Conservation (phyloP, 30 jellyfish, hydroid and myxozoan genomes). For the Mastigias papua region DNA sequence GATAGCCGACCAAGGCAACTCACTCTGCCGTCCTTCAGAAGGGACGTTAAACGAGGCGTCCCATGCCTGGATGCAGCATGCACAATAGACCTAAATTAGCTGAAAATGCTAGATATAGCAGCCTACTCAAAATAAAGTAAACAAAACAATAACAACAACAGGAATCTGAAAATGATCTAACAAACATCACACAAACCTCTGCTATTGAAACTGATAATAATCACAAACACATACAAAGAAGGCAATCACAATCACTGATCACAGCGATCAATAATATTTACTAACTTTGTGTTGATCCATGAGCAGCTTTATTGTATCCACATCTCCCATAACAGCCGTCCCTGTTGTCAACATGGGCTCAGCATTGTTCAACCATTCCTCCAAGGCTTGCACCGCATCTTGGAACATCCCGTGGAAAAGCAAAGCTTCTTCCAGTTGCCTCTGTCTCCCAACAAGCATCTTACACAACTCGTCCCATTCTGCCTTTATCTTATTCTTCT, state of each 20-base stretch:
- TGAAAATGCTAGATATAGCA: no score
- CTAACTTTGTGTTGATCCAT: slow-evolving; percentile 90
- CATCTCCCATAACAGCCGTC: slow-evolving; percentile 99
- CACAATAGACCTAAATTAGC: no score
- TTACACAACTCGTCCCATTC: slow-evolving; percentile 93
- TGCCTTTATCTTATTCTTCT: slow-evolving; percentile 58
- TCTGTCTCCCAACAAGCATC: slow-evolving; percentile 88
- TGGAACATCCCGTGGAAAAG: slow-evolving; percentile 99
- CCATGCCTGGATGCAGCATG: no score
- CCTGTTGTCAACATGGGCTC: slow-evolving; percentile 90
- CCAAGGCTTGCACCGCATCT: slow-evolving; percentile 93
- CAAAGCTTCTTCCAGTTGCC: slow-evolving; percentile 94
- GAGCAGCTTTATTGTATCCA: slow-evolving; percentile 89
- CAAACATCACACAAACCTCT: no score
- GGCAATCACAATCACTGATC: not conserved
- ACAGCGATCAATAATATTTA: not conserved
- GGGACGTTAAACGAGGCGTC: no score
- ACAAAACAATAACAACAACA: no score
- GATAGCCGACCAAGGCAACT: no score
- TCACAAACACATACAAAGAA: not conserved
- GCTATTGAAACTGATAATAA: not conserved
- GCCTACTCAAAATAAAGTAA: no score
- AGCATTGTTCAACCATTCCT: slow-evolving; percentile 86
- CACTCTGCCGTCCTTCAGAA: no score
- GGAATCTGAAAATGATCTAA: no score